Evolutionary conservation across 2,888 invertebrate genomes (phyloP).

Genomic region (Lithosia quadra): DNA sequence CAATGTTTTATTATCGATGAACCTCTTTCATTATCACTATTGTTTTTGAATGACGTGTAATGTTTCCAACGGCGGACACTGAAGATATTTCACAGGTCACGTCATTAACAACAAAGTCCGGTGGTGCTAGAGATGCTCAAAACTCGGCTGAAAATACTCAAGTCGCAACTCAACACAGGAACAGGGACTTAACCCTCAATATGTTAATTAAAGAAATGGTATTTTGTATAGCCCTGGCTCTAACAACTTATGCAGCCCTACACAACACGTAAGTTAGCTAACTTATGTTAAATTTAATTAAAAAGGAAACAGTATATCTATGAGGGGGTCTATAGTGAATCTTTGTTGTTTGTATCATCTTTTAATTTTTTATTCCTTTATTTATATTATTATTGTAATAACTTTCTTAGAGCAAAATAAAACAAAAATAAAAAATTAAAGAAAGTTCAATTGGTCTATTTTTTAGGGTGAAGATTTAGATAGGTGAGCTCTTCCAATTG

Average conservation of each 20-base stretch:
- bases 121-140: slow-evolving; percentile 77
- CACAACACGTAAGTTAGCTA: slow-evolving; percentile 88
- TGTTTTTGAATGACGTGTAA: slow-evolving; percentile 86
- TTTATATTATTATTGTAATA: not conserved
- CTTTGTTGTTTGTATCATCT: not conserved
- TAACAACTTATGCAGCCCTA: slow-evolving; percentile 90
- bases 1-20: slow-evolving; percentile 65
- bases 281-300: slow-evolving; percentile 15
- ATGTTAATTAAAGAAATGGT: slow-evolving; percentile 89
- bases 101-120: slow-evolving; percentile 72
- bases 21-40: slow-evolving; percentile 62
- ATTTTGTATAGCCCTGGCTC: slow-evolving; percentile 88
- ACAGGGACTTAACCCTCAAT: slow-evolving; percentile 79
- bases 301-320: not conserved
- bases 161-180: slow-evolving; percentile 69
- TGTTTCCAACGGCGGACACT: slow-evolving; percentile 84
- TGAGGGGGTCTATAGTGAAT: too few relatives aligned
- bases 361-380: not conserved
- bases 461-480: too few relatives aligned
- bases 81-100: slow-evolving; percentile 82
- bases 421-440: not conserved
- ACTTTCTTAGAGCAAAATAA: too few relatives aligned
- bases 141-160: slow-evolving; percentile 70
- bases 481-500: too few relatives aligned
- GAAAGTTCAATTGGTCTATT: not conserved